phyloP scores from a whole-genome alignment of 1,140 invertebrate species.

The Hycleus phaleratus region DNA sequence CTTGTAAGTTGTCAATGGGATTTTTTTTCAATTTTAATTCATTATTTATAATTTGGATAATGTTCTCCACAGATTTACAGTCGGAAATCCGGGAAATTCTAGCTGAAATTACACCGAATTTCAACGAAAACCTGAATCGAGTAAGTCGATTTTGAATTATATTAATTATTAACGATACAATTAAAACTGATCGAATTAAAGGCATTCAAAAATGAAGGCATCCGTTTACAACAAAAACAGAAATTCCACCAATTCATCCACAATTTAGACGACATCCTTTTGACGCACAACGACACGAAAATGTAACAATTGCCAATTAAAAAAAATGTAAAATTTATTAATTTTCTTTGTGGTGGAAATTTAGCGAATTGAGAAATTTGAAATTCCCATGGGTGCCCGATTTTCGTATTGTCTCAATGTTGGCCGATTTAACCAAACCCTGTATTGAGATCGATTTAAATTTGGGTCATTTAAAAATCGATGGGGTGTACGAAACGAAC shows the following conservation, averaged over 20 bases:
- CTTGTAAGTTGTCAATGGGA: too few relatives aligned
- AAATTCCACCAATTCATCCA: slow-evolving; percentile 21
- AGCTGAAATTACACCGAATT: slow-evolving; percentile 22
- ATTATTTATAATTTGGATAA: too few relatives aligned
- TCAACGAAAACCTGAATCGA: slow-evolving; percentile 29
- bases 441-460: slow-evolving; percentile 27
- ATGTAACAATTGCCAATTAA: slow-evolving; percentile 24
- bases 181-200: not conserved
- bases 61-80: too few relatives aligned
- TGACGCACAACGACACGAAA: slow-evolving; percentile 23
- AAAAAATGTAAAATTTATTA: not conserved
- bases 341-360: slow-evolving; percentile 2
- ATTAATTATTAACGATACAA: not conserved
- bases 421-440: slow-evolving; percentile 23
- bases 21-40: too few relatives aligned
- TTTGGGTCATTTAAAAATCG: slow-evolving; percentile 25
- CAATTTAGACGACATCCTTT: slow-evolving; percentile 24
- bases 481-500: slow-evolving; percentile 31
- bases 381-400: slow-evolving; percentile 29
- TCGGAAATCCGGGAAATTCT: slow-evolving; percentile 19
- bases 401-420: slow-evolving; percentile 24
- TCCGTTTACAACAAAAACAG: slow-evolving; percentile 18
- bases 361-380: slow-evolving; percentile 30
- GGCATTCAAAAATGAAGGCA: slow-evolving; percentile 31
- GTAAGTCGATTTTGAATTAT: slow-evolving; percentile 23